These are phyloP conservation scores for Latrodectus hesperus DNA, from an alignment of 2,888 invertebrate species.

Conservation along the genomic window DNA sequence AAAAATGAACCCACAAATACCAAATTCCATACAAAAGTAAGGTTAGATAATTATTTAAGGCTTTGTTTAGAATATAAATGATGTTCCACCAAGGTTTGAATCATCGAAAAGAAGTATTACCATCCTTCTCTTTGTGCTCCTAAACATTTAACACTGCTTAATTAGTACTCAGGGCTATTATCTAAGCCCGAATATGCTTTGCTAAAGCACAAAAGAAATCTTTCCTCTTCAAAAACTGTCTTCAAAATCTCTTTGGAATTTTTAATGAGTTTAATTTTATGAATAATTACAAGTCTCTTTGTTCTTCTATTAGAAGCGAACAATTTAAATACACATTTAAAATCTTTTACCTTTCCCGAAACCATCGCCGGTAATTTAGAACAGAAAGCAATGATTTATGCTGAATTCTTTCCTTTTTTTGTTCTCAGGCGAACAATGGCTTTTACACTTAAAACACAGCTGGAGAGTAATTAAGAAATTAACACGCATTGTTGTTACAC, in stretches of 20 bases:
- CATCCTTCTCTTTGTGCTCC: no score
- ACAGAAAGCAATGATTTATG: constrained; percentile 58
- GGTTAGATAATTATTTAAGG: no score
- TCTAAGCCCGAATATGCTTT: constrained; percentile 5
- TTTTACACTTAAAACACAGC: constrained; percentile 34
- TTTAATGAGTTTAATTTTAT: constrained; percentile 66
- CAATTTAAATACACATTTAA: constrained; percentile 52
- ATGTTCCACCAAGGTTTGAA: no score
- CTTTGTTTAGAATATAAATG: no score
- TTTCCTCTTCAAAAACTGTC: neutral
- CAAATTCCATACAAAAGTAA: no score
- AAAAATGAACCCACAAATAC: no score
- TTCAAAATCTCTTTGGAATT: neutral
- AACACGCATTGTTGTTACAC: constrained; percentile 20
- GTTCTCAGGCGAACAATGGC: constrained; percentile 17
- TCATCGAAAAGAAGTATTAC: no score
- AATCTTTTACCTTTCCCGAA: constrained; percentile 40
- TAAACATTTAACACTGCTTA: no score
- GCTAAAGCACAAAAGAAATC: neutral
- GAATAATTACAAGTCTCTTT: constrained; percentile 58
- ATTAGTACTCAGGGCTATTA: no score
- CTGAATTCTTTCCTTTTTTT: constrained; percentile 21
- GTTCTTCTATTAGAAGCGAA: constrained; percentile 49
- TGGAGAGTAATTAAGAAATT: constrained; percentile 61
- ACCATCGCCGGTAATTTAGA: constrained; percentile 28